Base-by-base conservation (phyloP, 1,140 invertebrate genomes). In the Aethina tumida region DNA sequence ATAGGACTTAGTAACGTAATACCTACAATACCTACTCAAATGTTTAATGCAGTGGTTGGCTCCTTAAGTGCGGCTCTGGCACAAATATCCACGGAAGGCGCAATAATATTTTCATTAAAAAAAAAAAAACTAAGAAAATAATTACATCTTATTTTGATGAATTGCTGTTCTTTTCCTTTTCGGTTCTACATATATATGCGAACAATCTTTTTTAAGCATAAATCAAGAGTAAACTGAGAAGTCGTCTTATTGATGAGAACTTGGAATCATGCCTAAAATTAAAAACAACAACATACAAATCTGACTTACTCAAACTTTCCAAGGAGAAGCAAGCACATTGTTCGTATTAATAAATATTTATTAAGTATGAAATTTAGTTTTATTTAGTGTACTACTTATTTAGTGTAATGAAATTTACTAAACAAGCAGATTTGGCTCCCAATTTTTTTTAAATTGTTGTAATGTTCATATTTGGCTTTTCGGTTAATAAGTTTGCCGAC, bases 301-400 rank as follows among this genome's bases (percentile, higher is more conserved):
- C 44, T 43, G 35, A 47, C 35, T 47, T 38, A 32, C 35, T 21
- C n/a, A 43, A 43, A 43, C 40, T 43, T 43, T 47, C 35, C 35
- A 43, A 29, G 35, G 27, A 43, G 28, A 43, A 29, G 26, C 25
- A 39, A 43, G 35, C 7, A 15, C 41, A 43, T 43, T 28, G 41
- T 39, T 43, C 26, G 33, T 22, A 4, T 30, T 29, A 17, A 37
- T 28, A 16, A 42, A 20, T 42, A 27, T 29, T 39, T 30, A 17
- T 19, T 33, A 33, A 33, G 14, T 20, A 33, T 33, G 35, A 26
- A 30, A 42, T 32, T 36, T 42, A 38, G 28, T 38, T 42, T 42
- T 38, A 38, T 42, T 27, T 42, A 42, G 28, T 38, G 13, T 33
- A n/a, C n/a, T n/a, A n/a, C 31, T 33, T 39, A 39, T 27, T 42